Base-by-base conservation (phyloP, 2,113 vertebrate genomes). In the Lutjanus erythropterus region DNA sequence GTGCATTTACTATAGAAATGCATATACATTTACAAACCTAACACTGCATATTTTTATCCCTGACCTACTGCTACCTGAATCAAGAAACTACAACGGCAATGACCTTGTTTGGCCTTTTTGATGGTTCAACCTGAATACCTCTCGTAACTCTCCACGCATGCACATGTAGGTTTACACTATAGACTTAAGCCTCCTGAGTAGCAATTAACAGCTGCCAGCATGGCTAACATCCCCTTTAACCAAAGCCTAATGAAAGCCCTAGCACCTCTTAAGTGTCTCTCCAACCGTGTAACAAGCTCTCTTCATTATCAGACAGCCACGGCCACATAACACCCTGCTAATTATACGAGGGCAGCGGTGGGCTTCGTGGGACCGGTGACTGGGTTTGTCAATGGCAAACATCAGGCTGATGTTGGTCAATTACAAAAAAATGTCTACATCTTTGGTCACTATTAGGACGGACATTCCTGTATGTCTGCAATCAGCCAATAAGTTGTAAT, bases 161-260 rank as follows among this genome's bases (percentile, higher is more conserved):
- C 58, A 65, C 65, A 66, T 65, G 69, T 39, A 86, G 72, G 49
- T 75, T 81, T 59, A 66, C 56, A 53, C 69, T n/a, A 49, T 61
- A 71, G 71, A 62, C 80, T 77, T 60, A 71, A 86, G 87, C 83
- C 84, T 86, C 83, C 75, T 78, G 81, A 87, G 89, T 67, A 73
- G 80, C 89, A 91, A 92, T 92, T 92, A 93, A 87, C 90, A 92
- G 82, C 85, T 86, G 80, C 69, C 88, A 80, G 80, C 82, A 80
- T 55, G 62, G 61, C 86, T 81, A 80, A 84, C 80, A 87, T 87
- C 87, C 90, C 84, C 80, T 83, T 90, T 77, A 91, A 89, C 80
- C 72, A 62, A 82, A 79, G 80, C 87, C 76, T 86, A 81, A 91
- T 87, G 76, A 91, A 86, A 83, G 69, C 81, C 69, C 68, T 67